phyloP scores from a whole-genome alignment of 2,113 vertebrate species.

The Oenanthe melanoleuca region DNA sequence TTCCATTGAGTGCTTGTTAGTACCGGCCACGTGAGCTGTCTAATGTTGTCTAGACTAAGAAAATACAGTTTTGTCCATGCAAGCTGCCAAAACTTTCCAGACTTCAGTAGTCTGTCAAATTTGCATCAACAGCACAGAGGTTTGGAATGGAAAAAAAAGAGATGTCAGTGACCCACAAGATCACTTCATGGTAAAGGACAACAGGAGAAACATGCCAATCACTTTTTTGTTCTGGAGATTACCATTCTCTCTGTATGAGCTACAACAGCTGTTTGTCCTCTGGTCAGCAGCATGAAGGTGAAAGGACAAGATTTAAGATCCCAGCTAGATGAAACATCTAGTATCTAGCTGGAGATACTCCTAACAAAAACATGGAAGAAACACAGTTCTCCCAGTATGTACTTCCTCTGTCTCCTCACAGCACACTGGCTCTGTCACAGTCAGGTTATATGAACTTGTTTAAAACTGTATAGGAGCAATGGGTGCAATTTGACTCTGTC shows the following conservation, averaged over 20 bases:
- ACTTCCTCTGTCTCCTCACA: not conserved
- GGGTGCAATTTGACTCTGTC: not conserved
- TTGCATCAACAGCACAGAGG: not conserved
- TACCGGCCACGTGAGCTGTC: not conserved
- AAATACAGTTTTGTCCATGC: not conserved
- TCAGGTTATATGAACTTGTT: not conserved
- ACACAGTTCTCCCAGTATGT: not conserved
- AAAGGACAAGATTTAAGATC: not conserved
- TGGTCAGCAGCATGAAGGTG: not conserved
- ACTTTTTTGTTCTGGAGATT: not conserved
- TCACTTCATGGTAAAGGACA: not conserved
- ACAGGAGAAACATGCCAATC: not conserved
- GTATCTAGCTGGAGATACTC: not conserved
- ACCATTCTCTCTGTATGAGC: not conserved
- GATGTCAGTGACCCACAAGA: not conserved
- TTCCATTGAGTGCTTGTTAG: not conserved
- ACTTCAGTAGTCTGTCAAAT: not conserved
- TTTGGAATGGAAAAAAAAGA: not conserved
- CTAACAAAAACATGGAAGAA: not conserved
- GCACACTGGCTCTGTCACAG: not conserved
- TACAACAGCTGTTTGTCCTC: not conserved
- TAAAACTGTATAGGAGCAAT: not conserved
- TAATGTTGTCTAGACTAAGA: not conserved
- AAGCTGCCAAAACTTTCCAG: not conserved
- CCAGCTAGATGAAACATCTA: not conserved